phyloP scores from a whole-genome alignment of 2,888 invertebrate species.

The Diaprepes abbreviatus region DNA sequence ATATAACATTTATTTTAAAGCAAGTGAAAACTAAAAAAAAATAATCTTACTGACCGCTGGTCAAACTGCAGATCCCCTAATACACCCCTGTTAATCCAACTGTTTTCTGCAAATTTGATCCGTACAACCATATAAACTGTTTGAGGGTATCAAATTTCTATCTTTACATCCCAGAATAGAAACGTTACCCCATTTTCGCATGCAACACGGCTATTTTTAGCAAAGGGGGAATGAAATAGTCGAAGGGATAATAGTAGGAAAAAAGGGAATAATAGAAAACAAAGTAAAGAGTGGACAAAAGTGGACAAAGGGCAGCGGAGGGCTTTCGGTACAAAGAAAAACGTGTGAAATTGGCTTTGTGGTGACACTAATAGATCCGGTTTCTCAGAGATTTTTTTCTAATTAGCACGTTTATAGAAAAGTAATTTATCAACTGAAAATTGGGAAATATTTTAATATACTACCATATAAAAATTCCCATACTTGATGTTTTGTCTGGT shows the following conservation, averaged over 20 bases:
- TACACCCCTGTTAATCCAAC: slow-evolving; percentile 32
- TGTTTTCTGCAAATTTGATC: slow-evolving; percentile 55
- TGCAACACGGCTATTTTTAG: slow-evolving; percentile 38
- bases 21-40: too few species aligned
- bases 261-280: slow-evolving; percentile 30
- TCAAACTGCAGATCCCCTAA: too few species aligned
- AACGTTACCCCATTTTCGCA: slow-evolving; percentile 28
- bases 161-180: slow-evolving; percentile 10
- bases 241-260: slow-evolving; percentile 19
- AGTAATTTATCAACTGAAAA: slow-evolving; percentile 35
- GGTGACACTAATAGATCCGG: slow-evolving; percentile 58
- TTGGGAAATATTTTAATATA: background rate
- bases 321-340: slow-evolving; percentile 45
- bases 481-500: too few species aligned
- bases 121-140: slow-evolving; percentile 63
- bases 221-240: slow-evolving; percentile 9
- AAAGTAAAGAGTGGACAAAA: slow-evolving; percentile 28
- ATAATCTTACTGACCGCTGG: background rate
- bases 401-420: slow-evolving; percentile 20
- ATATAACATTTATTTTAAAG: too few species aligned
- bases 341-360: slow-evolving; percentile 62
- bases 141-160: slow-evolving; percentile 57
- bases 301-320: slow-evolving; percentile 31
- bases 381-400: slow-evolving; percentile 20
- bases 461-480: too few species aligned